These are phyloP conservation scores for Volucella inflata DNA, from an alignment of 2,888 invertebrate genomes.

Conservation along the genomic window DNA sequence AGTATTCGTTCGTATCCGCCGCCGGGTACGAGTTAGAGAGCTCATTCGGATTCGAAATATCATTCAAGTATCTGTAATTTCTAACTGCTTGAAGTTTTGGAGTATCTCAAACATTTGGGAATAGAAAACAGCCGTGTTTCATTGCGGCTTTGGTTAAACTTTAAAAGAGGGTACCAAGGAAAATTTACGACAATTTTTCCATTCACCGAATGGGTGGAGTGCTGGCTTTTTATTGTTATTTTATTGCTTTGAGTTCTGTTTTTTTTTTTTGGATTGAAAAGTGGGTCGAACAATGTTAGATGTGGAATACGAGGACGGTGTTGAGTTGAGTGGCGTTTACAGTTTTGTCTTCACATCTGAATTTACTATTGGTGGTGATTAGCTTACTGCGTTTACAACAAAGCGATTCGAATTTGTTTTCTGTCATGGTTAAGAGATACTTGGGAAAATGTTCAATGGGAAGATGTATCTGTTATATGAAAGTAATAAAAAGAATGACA, in stretches of 20 bases:
- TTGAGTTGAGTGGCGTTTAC: slow-evolving; percentile 57
- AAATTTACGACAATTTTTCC: slow-evolving; percentile 58
- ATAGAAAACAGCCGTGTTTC: slow-evolving; percentile 19
- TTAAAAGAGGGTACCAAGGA: slow-evolving; percentile 14
- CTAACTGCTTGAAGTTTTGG: not conserved
- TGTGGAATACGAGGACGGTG: not conserved
- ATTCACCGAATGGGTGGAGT: slow-evolving; percentile 47
- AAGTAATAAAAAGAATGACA: no score
- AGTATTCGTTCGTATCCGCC: slow-evolving; percentile 34
- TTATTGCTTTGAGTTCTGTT: slow-evolving; percentile 40
- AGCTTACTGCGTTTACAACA: slow-evolving; percentile 13
- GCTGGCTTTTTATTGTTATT: slow-evolving; percentile 67
- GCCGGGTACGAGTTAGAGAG: not conserved
- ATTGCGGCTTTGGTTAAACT: slow-evolving; percentile 41
- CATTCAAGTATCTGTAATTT: no score
- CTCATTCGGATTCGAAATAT: not conserved
- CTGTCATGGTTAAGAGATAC: slow-evolving; percentile 55
- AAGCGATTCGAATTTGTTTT: slow-evolving; percentile 46
- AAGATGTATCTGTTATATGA: no score
- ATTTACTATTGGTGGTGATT: slow-evolving; percentile 45
- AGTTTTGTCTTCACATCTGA: slow-evolving; percentile 34
- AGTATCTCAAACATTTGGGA: slow-evolving; percentile 43
- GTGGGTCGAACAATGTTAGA: slow-evolving; percentile 2
- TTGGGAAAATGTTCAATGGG: not conserved
- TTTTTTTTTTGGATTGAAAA: slow-evolving; percentile 34